Evolutionary conservation across 2,888 invertebrate genomes (phyloP).

Genomic region (Cenopis cana): DNA sequence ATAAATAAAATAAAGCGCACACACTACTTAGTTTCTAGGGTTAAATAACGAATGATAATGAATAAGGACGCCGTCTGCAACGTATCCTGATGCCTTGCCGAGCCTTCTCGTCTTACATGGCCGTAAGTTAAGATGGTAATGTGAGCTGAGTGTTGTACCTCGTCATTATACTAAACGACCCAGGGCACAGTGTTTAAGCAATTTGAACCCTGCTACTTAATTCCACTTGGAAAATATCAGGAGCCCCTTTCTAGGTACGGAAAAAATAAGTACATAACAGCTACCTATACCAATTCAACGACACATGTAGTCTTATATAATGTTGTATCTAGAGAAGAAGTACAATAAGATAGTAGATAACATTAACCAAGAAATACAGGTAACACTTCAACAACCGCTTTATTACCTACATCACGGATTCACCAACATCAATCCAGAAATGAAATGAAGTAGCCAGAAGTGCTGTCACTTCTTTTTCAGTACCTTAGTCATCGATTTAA

Average conservation of each 20-base stretch:
- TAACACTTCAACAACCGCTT: too few relatives aligned
- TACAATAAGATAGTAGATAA: neutral
- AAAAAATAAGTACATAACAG: neutral
- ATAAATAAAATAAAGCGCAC: too few relatives aligned
- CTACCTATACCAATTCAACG: neutral
- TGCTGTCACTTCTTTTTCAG: too few relatives aligned
- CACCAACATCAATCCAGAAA: too few relatives aligned
- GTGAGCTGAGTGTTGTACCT: slow-evolving; percentile 18
- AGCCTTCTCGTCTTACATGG: slow-evolving; percentile 27
- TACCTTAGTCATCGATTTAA: too few relatives aligned
- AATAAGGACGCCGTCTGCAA: slow-evolving; percentile 5
- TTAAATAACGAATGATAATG: neutral
- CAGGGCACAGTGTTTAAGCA: neutral
- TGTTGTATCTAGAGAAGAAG: neutral
- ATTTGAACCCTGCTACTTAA: neutral
- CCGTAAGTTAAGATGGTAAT: slow-evolving; percentile 27
- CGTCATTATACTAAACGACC: slow-evolving; percentile 21
- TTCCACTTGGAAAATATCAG: neutral
- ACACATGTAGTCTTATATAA: too few relatives aligned
- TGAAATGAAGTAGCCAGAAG: too few relatives aligned
- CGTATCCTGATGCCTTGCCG: slow-evolving; percentile 25
- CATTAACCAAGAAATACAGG: neutral
- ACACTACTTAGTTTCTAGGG: too few relatives aligned
- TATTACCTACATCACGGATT: too few relatives aligned
- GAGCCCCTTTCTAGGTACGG: too few relatives aligned